A percentile compares a stretch with the other conserved stretches of the same genome.
Evolutionary conservation across 2,113 vertebrate genomes (phyloP).

Genomic region (Sturnira hondurensis): DNA sequence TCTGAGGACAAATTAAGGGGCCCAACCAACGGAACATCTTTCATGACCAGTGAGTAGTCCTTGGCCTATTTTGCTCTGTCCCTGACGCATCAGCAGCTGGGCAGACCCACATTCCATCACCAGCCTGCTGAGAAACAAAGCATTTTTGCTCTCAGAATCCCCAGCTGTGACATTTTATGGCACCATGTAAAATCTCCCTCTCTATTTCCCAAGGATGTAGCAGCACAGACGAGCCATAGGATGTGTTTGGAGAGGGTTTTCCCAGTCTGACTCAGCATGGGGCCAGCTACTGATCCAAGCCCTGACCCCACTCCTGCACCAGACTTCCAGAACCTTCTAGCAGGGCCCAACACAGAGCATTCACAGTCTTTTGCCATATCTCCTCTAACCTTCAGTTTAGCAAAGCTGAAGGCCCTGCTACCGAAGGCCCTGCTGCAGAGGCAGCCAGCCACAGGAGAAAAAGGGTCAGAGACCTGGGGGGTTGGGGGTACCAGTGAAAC

Average conservation of each 20-base stretch:
- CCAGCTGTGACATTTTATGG: not conserved
- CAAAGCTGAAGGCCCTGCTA: not conserved
- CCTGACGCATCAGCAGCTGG: not conserved
- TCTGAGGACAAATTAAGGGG: not conserved
- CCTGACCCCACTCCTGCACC: not conserved
- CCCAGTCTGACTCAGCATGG: not conserved
- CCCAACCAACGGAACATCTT: not conserved
- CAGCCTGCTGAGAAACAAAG: not conserved
- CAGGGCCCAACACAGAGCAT: not conserved
- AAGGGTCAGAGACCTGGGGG: not conserved
- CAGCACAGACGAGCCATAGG: not conserved
- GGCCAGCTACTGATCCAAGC: not conserved
- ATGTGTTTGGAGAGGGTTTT: not conserved
- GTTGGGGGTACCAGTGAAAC: not conserved
- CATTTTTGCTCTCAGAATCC: not conserved
- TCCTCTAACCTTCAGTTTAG: not conserved
- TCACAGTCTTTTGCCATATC: not conserved
- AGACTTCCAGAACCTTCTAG: constrained; percentile 8
- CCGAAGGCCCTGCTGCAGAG: too few relatives aligned
- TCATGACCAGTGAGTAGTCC: not conserved
- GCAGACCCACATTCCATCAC: not conserved
- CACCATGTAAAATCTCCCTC: not conserved
- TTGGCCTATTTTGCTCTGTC: not conserved
- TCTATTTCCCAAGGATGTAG: not conserved
- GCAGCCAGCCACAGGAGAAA: not conserved